Evolutionary conservation across 2,113 vertebrate genomes (phyloP), one percentile per base, ranked within the genome.

Genomic region (Limnothrissa miodon): DNA sequence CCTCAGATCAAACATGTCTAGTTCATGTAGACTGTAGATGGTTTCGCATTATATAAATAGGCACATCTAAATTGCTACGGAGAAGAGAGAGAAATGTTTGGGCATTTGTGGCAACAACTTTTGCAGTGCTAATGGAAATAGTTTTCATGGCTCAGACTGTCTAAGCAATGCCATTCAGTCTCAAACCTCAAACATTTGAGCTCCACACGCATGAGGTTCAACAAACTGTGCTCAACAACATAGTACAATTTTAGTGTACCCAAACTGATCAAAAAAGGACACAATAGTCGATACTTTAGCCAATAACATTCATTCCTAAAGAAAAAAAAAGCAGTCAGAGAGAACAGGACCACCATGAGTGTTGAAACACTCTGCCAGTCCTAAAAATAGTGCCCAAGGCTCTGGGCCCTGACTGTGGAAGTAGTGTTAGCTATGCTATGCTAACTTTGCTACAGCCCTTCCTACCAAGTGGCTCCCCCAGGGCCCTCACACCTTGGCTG

Each of bases 371-470:
- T 59, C 19, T 78, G 23, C 45, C 80, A 85, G 82, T 80, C 62
- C 92, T 92, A 94, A 90, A 93, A 91, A 92, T 94, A 93, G 90
- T 56, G 25, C n/a, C 56, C 74, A n/a, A 4, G 62, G 82, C 85
- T 78, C 78, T 78, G 80, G 82, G 84, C 83, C 39, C 82, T 39
- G 36, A 78, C 78, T 79, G 13, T 83, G 33, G 86, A 82, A 85
- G 29, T n/a, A 82, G 42, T 29, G 44, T 44, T 48, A 81, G 66
- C 42, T 42, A 42, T 66, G 82, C 23, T 83, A 56, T 46, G 83
- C 23, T 83, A 36, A 82, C 81, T 85, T 81, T 62, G 79, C 39
- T 56, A 13, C 6, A 45, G 45, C 8, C 56, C 45, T 80, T 23
- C 33, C 53, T 21, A 9, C 33, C 15, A 78, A 59, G 82, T 1